A percentile compares a stretch with the other conserved stretches of the same genome.
phyloP scores from a whole-genome alignment of 2,113 vertebrate species.

The Leptocoma aspasia region DNA sequence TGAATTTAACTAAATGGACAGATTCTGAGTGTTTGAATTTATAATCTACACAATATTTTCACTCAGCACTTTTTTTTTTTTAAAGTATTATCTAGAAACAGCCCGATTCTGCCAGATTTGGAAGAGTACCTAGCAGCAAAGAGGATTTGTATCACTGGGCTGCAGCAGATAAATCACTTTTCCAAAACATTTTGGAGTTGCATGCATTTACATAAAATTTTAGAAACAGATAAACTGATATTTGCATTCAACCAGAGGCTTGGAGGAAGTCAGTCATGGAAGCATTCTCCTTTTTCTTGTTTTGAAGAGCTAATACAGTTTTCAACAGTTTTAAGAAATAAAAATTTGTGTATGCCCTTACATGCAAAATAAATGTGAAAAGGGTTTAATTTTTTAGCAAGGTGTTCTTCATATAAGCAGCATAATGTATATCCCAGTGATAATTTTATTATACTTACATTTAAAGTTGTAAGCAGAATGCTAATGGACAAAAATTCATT shows the following conservation, averaged over 20 bases:
- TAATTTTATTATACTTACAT: constrained; percentile 47
- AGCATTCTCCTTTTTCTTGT: neutral
- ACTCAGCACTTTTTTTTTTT: neutral
- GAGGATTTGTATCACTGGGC: neutral
- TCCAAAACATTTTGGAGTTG: neutral
- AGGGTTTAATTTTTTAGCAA: constrained; percentile 29
- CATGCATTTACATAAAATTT: neutral
- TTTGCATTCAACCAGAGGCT: neutral
- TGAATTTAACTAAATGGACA: neutral
- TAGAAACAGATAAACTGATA: neutral
- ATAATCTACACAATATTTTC: neutral
- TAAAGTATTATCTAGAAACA: neutral
- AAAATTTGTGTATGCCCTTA: neutral
- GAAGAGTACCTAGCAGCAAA: neutral
- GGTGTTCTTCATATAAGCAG: neutral
- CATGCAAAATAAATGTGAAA: constrained; percentile 1
- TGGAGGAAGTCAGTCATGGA: neutral
- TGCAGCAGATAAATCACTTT: neutral
- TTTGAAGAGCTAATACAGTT: constrained; percentile 1
- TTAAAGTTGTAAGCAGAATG: constrained; percentile 18
- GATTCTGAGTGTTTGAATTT: neutral
- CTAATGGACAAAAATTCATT: constrained; percentile 19
- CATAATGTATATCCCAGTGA: neutral
- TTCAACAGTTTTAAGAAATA: neutral
- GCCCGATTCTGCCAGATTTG: neutral